These are phyloP conservation scores for Hyposmocoma kahamanoa DNA, from an alignment of 1,140 invertebrate genomes.

Conservation along the genomic window DNA sequence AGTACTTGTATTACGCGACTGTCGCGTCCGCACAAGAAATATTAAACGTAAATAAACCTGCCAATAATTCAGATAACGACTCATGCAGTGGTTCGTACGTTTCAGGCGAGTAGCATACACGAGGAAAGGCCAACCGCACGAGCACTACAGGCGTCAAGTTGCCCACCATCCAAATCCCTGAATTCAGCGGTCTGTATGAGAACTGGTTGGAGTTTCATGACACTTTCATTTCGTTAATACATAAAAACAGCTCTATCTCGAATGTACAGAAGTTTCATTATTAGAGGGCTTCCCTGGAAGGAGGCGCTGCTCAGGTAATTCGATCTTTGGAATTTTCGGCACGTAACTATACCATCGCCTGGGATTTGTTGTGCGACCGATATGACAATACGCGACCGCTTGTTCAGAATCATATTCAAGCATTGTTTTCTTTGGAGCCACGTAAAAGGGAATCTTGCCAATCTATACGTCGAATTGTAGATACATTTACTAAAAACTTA, in stretches of 20 bases:
- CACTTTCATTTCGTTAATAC: conserved; percentile 21
- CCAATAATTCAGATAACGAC: not conserved
- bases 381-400: conserved; percentile 4
- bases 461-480: conserved; percentile 6
- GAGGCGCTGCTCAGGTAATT: conserved; percentile 21
- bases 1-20: not conserved
- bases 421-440: conserved; percentile 1
- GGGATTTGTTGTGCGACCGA: conserved; percentile 5
- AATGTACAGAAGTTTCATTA: conserved; percentile 35
- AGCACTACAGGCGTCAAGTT: conserved; percentile 7
- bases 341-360: conserved; percentile 1
- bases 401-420: conserved; percentile 5
- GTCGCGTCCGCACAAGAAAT: not conserved
- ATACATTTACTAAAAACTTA: conserved; percentile 6
- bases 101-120: not conserved
- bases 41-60: not conserved
- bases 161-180: conserved; percentile 17
- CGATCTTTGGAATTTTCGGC: conserved; percentile 16
- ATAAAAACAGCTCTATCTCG: conserved; percentile 15
- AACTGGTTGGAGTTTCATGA: conserved; percentile 26
- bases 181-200: conserved; percentile 19
- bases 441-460: conserved; percentile 8
- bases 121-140: too few species aligned
- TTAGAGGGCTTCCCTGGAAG: conserved; percentile 20
- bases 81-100: not conserved